Evolutionary conservation across 2,797 vertebrate species (phyloP).

Genomic region (Fistularia tabacaria): DNA sequence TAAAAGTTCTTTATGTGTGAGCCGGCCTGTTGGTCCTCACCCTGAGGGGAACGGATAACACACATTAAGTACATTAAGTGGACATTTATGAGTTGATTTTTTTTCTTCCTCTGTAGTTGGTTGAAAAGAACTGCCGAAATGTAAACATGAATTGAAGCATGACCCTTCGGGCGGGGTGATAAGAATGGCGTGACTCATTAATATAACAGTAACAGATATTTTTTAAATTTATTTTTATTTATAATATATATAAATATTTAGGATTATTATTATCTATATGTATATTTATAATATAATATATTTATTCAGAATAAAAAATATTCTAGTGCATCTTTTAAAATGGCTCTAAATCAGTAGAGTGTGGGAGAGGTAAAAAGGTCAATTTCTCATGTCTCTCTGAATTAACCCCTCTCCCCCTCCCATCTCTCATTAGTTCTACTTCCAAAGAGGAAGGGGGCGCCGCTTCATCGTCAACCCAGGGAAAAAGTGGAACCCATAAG

Average conservation of each 20-base stretch:
- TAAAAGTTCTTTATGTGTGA: too few species aligned
- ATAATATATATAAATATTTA: not conserved
- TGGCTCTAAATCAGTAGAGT: too few species aligned
- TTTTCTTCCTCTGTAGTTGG: too few species aligned
- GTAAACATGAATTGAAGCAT: slow-evolving; percentile 23
- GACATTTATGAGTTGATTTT: too few species aligned
- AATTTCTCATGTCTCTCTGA: slow-evolving; percentile 2
- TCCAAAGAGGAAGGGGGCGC: slow-evolving; percentile 70
- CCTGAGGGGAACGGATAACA: too few species aligned
- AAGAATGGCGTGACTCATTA: slow-evolving; percentile 11
- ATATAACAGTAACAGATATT: not conserved
- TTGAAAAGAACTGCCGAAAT: not conserved
- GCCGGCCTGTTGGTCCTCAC: too few species aligned
- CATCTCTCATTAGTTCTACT: slow-evolving; percentile 31
- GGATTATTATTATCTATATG: not conserved
- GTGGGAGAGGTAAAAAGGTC: not conserved
- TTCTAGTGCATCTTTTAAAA: too few species aligned
- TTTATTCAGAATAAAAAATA: not conserved
- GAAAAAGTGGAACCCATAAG: slow-evolving; percentile 84
- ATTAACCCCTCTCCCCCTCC: not conserved
- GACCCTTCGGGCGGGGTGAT: too few species aligned
- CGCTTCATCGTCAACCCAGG: slow-evolving; percentile 73
- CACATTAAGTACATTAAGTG: too few species aligned
- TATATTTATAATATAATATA: not conserved
- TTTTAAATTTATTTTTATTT: too few species aligned